Evolutionary conservation across 2,888 invertebrate genomes (phyloP).

Genomic region (Agonopterix alstromeriana): DNA sequence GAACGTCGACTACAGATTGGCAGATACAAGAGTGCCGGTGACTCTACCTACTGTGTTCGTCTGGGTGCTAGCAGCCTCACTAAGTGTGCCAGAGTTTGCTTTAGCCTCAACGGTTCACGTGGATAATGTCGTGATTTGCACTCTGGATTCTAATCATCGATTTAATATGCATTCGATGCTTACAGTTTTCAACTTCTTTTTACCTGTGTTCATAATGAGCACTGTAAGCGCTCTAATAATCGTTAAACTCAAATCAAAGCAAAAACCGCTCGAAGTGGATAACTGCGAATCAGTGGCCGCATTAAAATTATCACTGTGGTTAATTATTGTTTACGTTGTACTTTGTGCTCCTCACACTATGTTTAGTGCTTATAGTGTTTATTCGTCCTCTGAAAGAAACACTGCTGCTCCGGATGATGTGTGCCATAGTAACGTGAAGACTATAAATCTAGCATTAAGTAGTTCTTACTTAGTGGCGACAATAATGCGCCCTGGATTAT

Average conservation of each 20-base stretch:
- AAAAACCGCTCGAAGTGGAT: slow-evolving; percentile 24
- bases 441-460: slow-evolving; percentile 11
- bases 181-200: slow-evolving; percentile 52
- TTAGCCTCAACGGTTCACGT: slow-evolving; percentile 65
- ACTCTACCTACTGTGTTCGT: slow-evolving; percentile 72
- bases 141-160: slow-evolving; percentile 68
- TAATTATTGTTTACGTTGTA: slow-evolving; percentile 45
- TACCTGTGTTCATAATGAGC: slow-evolving; percentile 51
- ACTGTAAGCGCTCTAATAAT: slow-evolving; percentile 38
- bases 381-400: slow-evolving; percentile 28
- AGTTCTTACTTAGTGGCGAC: slow-evolving; percentile 36
- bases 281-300: slow-evolving; percentile 41
- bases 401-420: neutral
- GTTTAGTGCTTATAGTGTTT: slow-evolving; percentile 41
- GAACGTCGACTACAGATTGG: slow-evolving; percentile 71
- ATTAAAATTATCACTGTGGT: slow-evolving; percentile 53
- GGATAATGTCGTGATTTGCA: slow-evolving; percentile 58
- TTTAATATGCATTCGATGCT: slow-evolving; percentile 57
- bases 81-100: slow-evolving; percentile 77
- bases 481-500: slow-evolving; percentile 33
- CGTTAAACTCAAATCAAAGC: slow-evolving; percentile 45
- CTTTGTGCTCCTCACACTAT: slow-evolving; percentile 55
- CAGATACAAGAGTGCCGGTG: slow-evolving; percentile 60
- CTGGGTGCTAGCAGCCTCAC: slow-evolving; percentile 75
- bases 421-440: neutral